These are phyloP conservation scores for Aphaenogaster ashmeadi DNA, from an alignment of 1,140 invertebrate genomes.

Conservation along the genomic window DNA sequence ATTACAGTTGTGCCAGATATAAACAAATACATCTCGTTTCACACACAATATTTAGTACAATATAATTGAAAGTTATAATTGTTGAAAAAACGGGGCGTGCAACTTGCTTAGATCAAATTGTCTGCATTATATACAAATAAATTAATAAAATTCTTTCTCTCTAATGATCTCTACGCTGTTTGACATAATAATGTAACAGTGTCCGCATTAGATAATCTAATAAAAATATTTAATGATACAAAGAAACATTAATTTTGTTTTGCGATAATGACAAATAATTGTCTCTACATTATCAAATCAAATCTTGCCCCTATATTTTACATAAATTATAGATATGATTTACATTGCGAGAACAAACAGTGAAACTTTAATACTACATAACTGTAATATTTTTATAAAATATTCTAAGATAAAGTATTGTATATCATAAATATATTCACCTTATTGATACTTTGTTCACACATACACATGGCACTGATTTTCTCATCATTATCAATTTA, in stretches of 20 bases:
- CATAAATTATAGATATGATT: background rate
- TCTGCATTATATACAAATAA: conserved; percentile 1
- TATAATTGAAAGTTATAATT: background rate
- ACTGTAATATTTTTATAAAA: background rate
- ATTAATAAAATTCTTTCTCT: conserved; percentile 4
- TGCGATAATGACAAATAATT: background rate
- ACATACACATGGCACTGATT: background rate
- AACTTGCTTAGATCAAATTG: background rate
- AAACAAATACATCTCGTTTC: background rate
- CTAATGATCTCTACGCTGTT: background rate
- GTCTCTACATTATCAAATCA: conserved; percentile 9
- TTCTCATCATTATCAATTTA: background rate
- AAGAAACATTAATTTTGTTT: conserved; percentile 31
- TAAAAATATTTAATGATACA: conserved; percentile 14
- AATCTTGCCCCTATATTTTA: conserved; percentile 24
- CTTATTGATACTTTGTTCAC: conserved; percentile 17
- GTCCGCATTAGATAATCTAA: conserved; percentile 7
- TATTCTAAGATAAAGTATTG: conserved; percentile 10
- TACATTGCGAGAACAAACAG: background rate
- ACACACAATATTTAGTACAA: background rate
- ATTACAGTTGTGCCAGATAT: background rate
- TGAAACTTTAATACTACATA: background rate
- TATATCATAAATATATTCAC: background rate
- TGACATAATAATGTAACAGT: background rate
- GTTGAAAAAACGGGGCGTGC: background rate